Percentiles rank a stretch among this genome's conserved stretches.
Conservation (phyloP, 2,888 invertebrate genomes). For the Drosophila infuscata region DNA sequence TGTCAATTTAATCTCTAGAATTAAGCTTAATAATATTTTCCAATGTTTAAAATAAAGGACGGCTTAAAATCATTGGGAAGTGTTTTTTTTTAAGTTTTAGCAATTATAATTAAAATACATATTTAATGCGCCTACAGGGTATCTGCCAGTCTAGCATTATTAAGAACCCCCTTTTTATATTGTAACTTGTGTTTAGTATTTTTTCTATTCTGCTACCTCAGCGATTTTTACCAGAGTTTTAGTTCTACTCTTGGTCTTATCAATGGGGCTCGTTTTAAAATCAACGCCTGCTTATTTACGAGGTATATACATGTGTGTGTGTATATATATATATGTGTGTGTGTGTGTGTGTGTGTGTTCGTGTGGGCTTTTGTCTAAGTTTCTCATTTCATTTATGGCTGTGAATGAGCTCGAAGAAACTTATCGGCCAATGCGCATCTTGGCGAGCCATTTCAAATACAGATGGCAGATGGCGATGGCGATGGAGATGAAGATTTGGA, state of each 20-base stretch:
- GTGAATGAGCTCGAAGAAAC: slow-evolving; percentile 59
- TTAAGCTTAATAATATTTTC: background rate
- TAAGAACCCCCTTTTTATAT: too few species aligned
- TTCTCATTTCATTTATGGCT: slow-evolving; percentile 76
- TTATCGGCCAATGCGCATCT: slow-evolving; percentile 68
- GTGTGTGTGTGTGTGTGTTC: background rate
- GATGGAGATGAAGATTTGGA: slow-evolving; percentile 7
- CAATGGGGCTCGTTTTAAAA: slow-evolving; percentile 74
- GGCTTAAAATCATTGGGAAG: background rate
- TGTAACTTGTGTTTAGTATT: slow-evolving; percentile 4
- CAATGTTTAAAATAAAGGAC: background rate
- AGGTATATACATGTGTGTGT: slow-evolving; percentile 9
- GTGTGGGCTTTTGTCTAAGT: slow-evolving; percentile 41
- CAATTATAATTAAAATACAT: background rate
- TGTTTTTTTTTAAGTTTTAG: background rate
- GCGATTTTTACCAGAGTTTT: slow-evolving; percentile 51
- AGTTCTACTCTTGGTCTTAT: slow-evolving; percentile 49
- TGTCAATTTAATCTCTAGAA: background rate
- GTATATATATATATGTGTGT: background rate
- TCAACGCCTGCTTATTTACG: slow-evolving; percentile 77
- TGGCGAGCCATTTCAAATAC: slow-evolving; percentile 35
- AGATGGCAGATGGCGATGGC: slow-evolving; percentile 6
- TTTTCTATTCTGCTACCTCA: slow-evolving; percentile 65
- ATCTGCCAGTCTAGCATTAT: background rate
- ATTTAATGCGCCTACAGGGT: background rate